Conservation (phyloP, 1,140 invertebrate genomes). For the Drosophila yakuba region DNA sequence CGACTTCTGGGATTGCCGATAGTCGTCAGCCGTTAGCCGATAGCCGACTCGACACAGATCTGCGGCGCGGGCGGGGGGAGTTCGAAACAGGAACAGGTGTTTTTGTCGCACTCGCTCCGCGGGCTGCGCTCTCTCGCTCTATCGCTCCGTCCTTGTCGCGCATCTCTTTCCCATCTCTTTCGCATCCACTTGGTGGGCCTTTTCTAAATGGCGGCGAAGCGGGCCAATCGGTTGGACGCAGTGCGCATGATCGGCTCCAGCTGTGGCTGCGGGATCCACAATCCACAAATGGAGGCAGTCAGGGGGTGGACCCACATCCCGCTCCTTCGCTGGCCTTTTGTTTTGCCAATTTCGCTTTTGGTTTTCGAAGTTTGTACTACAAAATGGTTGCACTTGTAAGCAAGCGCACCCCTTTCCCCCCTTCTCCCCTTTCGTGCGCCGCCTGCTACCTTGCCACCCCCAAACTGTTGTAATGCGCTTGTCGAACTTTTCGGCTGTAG, state of each 20-base stretch:
- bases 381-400: conserved; percentile 84
- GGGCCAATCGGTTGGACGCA: conserved; percentile 78
- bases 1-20: conserved; percentile 11
- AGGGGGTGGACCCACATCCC: conserved; percentile 1
- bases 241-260: conserved; percentile 72
- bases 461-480: conserved; percentile 81
- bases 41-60: background rate
- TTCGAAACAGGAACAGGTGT: conserved; percentile 71
- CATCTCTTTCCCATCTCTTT: conserved; percentile 1
- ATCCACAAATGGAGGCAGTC: conserved; percentile 77
- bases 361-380: conserved; percentile 84
- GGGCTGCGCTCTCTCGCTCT: conserved; percentile 26
- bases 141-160: conserved; percentile 40
- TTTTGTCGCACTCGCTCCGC: conserved; percentile 61
- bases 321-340: conserved; percentile 50
- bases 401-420: conserved; percentile 57
- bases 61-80: background rate
- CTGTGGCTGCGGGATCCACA: conserved; percentile 35
- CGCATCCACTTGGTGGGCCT: background rate
- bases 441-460: background rate
- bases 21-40: background rate
- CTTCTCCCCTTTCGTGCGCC: background rate
- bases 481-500: conserved; percentile 77
- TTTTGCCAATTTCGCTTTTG: conserved; percentile 81
- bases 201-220: conserved; percentile 84